Percentiles rank a stretch among this genome's conserved stretches.
phyloP scores from a whole-genome alignment of 2,113 vertebrate species.

The Brachypteracias leptosomus region DNA sequence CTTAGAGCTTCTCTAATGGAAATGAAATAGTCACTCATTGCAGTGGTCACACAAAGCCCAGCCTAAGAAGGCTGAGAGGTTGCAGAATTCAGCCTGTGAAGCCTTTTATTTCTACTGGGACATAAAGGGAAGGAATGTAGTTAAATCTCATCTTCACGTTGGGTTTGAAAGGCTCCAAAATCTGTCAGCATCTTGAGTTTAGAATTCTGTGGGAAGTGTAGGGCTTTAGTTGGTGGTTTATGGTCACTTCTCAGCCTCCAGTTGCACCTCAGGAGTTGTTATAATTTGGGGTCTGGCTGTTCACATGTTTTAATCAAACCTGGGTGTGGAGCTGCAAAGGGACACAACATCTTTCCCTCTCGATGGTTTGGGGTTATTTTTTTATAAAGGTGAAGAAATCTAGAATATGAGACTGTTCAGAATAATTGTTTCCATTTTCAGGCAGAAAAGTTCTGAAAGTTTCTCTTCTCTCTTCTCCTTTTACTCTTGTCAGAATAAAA shows the following conservation, averaged over 20 bases:
- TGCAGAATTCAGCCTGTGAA: not conserved
- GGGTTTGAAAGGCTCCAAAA: not conserved
- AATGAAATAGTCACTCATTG: not conserved
- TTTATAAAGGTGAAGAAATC: not conserved
- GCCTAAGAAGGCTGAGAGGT: not conserved
- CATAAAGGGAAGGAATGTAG: not conserved
- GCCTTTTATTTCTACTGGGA: not conserved
- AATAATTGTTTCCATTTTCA: not conserved
- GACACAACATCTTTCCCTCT: not conserved
- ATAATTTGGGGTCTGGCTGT: not conserved
- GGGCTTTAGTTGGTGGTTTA: not conserved
- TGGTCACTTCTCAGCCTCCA: not conserved
- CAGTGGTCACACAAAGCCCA: not conserved
- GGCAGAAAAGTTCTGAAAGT: not conserved
- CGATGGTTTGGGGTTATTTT: not conserved
- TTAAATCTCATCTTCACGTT: not conserved
- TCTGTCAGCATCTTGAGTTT: not conserved
- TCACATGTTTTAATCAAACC: not conserved
- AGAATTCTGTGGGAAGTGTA: not conserved
- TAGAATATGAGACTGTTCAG: not conserved
- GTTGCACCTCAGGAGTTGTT: slow-evolving; percentile 3
- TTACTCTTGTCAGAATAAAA: not conserved
- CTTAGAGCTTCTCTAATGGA: not conserved
- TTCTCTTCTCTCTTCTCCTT: not conserved
- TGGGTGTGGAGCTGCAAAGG: not conserved